A percentile compares a stretch with the other conserved stretches of the same genome.
phyloP scores from a whole-genome alignment of 2,797 vertebrate species.

The Onychomys arenicola region DNA sequence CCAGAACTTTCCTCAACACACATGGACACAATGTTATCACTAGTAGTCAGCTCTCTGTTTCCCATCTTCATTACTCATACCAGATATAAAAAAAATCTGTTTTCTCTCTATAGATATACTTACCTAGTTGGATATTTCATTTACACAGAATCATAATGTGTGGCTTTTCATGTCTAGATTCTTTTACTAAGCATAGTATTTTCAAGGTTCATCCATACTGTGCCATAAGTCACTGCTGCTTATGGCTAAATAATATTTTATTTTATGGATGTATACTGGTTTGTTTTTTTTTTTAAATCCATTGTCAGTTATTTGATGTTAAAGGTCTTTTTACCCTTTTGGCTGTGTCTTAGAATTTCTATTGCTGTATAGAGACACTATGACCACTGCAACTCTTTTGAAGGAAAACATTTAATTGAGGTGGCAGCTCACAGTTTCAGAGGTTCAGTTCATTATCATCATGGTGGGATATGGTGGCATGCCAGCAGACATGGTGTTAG shows the following conservation, averaged over 20 bases:
- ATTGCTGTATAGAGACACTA: not conserved
- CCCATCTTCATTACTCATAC: not conserved
- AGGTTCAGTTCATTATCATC: not conserved
- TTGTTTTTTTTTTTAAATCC: slow-evolving; percentile 20
- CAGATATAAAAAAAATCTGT: not conserved
- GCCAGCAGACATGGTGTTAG: not conserved
- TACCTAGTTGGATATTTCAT: not conserved
- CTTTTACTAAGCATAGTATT: slow-evolving; percentile 12
- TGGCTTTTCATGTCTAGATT: not conserved
- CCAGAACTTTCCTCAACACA: not conserved
- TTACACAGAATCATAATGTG: not conserved
- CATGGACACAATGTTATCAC: not conserved
- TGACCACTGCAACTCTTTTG: not conserved
- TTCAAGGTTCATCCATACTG: slow-evolving; percentile 29
- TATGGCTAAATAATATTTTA: not conserved
- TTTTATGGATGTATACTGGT: not conserved
- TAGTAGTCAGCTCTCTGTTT: not conserved
- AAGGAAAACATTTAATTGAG: not conserved
- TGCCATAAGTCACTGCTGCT: not conserved
- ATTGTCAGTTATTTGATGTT: not conserved
- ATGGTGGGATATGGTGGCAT: not conserved
- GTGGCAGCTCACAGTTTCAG: not conserved
- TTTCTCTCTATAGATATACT: not conserved
- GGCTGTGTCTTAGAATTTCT: not conserved
- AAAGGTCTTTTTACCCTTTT: not conserved